Evolutionary conservation across 92 coral and sea anemone species (phyloP).

Genomic region (Heteractis magnifica): DNA sequence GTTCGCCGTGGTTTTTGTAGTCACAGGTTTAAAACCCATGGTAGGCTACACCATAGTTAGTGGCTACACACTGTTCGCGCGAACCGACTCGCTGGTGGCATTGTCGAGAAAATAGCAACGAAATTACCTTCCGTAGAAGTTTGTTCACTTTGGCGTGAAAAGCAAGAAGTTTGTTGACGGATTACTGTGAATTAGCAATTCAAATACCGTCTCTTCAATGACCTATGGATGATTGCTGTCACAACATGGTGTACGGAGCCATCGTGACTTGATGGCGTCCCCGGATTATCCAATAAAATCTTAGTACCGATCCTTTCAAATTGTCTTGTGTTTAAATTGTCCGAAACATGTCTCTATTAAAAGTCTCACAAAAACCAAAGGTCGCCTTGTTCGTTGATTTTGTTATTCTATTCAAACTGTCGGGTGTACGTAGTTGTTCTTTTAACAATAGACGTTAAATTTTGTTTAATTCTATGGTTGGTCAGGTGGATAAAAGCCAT

Average conservation of each 20-base stretch:
- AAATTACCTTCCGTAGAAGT: not conserved
- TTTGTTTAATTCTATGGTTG: not conserved
- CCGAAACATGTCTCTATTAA: not conserved
- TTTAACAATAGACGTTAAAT: not conserved
- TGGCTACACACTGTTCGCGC: not conserved
- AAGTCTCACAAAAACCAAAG: not conserved
- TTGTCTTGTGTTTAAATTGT: not conserved
- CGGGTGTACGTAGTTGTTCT: not conserved
- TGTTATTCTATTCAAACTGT: not conserved
- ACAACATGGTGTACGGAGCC: not conserved
- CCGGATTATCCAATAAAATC: no score
- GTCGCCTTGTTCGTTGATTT: not conserved
- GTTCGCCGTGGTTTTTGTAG: not conserved
- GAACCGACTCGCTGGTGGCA: not conserved
- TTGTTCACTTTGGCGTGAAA: not conserved
- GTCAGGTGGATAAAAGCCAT: not conserved
- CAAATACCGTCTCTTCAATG: constrained; percentile 11
- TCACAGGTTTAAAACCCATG: constrained; percentile 2
- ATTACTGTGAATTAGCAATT: constrained; percentile 15
- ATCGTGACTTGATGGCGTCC: not conserved
- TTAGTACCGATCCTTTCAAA: not conserved
- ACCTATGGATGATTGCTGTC: constrained; percentile 8
- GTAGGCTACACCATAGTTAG: not conserved
- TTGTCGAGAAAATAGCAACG: constrained; percentile 6
- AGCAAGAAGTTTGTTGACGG: not conserved